These are phyloP conservation scores for Otolemur crassicaudatus DNA, from an alignment of 2,797 vertebrate genomes.

Conservation along the genomic window DNA sequence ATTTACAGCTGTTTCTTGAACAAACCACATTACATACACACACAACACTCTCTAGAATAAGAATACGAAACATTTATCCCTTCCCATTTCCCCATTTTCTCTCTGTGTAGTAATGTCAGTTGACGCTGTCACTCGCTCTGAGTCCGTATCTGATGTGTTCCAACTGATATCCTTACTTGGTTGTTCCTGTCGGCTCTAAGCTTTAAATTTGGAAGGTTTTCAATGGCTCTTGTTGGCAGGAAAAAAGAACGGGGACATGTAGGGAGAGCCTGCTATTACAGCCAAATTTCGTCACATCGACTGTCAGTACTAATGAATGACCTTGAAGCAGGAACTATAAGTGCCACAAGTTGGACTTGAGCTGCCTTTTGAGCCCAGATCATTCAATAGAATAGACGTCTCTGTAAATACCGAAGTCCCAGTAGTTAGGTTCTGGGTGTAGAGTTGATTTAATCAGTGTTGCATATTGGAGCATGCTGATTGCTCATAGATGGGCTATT, in stretches of 20 bases:
- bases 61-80: constrained; percentile 10
- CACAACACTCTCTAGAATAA: constrained; percentile 34
- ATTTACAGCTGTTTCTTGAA: constrained; percentile 80
- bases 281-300: constrained; percentile 73
- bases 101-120: constrained; percentile 55
- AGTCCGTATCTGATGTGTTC: constrained; percentile 75
- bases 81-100: background rate
- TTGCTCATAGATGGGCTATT: background rate
- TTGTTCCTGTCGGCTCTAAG: constrained; percentile 77
- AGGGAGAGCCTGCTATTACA: constrained; percentile 65
- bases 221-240: constrained; percentile 78
- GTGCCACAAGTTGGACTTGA: constrained; percentile 41
- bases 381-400: constrained; percentile 19
- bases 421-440: background rate
- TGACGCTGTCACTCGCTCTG: constrained; percentile 62
- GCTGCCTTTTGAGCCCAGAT: constrained; percentile 46
- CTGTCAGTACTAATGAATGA: constrained; percentile 76
- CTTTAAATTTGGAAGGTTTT: constrained; percentile 81
- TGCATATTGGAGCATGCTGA: background rate
- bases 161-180: constrained; percentile 68
- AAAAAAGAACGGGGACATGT: constrained; percentile 67
- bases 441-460: constrained; percentile 20
- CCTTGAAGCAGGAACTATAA: constrained; percentile 78
- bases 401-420: constrained; percentile 3
- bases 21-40: constrained; percentile 67